phyloP scores from a whole-genome alignment of 1,140 invertebrate genomes.

The Oryctes rhinoceros region DNA sequence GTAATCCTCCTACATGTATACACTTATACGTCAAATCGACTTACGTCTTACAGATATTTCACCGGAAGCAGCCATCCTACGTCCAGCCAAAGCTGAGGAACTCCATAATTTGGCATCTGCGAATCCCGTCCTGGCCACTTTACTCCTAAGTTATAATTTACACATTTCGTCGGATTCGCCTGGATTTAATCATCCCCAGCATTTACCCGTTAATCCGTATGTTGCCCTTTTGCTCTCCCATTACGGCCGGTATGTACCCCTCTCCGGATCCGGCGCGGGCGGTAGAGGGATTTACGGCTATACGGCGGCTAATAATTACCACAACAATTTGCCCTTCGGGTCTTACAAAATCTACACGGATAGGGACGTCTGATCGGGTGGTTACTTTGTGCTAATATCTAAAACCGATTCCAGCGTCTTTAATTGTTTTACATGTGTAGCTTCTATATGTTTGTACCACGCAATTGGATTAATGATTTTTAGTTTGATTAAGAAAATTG shows the following conservation, averaged over 20 bases:
- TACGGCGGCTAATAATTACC: conserved; percentile 69
- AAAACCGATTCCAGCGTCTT: background rate
- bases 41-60: background rate
- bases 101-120: conserved; percentile 26
- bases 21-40: background rate
- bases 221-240: conserved; percentile 68
- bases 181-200: conserved; percentile 65
- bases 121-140: conserved; percentile 50
- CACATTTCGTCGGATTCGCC: conserved; percentile 49
- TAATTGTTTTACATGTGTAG: background rate
- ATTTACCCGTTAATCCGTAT: conserved; percentile 66
- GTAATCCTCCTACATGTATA: background rate
- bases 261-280: conserved; percentile 57
- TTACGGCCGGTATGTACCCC: conserved; percentile 68
- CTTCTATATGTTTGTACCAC: no score
- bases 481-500: no score
- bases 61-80: background rate
- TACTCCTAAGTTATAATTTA: conserved; percentile 48
- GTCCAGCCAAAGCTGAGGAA: conserved; percentile 24
- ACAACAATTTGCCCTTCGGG: conserved; percentile 70
- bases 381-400: conserved; percentile 9
- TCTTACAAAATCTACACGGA: conserved; percentile 65
- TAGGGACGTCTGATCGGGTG: conserved; percentile 33
- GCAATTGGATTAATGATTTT: no score
- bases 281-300: conserved; percentile 67